A percentile compares a stretch with the other conserved stretches of the same genome.
These are phyloP conservation scores for Sphinx pinastri DNA, from an alignment of 2,888 invertebrate species.

Conservation along the genomic window DNA sequence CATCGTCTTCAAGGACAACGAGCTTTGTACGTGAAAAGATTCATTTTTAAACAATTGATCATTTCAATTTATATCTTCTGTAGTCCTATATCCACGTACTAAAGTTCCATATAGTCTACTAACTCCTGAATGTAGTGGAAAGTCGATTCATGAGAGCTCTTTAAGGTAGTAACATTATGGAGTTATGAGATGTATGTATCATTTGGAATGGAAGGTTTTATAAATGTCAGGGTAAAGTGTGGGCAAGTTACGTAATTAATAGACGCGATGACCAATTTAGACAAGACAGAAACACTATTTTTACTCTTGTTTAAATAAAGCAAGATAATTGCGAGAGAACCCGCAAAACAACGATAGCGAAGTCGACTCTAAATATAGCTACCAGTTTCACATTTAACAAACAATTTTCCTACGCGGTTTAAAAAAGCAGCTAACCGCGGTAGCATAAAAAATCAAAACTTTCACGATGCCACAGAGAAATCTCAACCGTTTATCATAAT, in stretches of 20 bases:
- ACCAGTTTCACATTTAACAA: not conserved
- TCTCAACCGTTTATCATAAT: conserved; percentile 28
- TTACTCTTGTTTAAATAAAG: no score
- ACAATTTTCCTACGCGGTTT: not conserved
- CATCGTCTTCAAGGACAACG: conserved; percentile 37
- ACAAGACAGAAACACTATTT: no score
- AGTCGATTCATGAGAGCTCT: no score
- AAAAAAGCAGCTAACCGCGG: not conserved
- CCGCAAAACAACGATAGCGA: not conserved
- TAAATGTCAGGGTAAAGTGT: conserved; percentile 12
- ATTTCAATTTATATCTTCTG: not conserved
- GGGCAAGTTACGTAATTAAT: not conserved
- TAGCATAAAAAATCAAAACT: conserved; percentile 33
- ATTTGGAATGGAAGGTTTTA: not conserved
- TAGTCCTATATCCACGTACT: not conserved
- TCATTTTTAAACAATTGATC: not conserved
- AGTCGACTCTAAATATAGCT: not conserved
- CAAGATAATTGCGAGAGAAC: no score
- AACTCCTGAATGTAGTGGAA: not conserved
- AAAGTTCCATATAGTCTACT: not conserved
- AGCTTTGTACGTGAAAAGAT: not conserved
- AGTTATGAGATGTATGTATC: not conserved
- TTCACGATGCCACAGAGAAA: conserved; percentile 36
- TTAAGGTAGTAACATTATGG: no score
- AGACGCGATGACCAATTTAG: not conserved